Evolutionary conservation across 1,140 invertebrate genomes (phyloP), one percentile per base, ranked within the genome.

Genomic region (Drosophila erecta): DNA sequence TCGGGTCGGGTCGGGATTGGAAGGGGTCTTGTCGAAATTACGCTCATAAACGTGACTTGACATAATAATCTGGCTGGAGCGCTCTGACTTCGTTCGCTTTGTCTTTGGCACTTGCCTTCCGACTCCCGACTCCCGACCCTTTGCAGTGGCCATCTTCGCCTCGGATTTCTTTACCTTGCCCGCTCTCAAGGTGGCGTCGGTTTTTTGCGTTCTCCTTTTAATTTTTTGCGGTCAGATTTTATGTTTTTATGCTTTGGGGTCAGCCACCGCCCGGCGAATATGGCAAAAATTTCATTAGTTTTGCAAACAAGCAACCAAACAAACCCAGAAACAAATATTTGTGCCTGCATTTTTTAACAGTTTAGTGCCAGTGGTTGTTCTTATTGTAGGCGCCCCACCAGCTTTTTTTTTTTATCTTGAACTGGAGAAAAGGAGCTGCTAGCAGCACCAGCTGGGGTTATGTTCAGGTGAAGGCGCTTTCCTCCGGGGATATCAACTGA

Each of bases 31-130:
- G 86, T 85, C 87, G 86, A 90, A 90, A 90, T 90, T 90, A 87
- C 86, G 87, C 81, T 90, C 81, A 86, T 81, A 90, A 90, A 90
- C 86, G 86, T 90, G 86, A 90, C 86, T 90, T 90, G 86, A 90
- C 86, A 90, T 90, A 90, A 90, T 90, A 90, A 90, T 90, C 86
- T 90, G 80, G 81, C 80, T 83, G 76, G 62, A 64, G 55, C 66
- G 72, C 70, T 81, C 43, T 55, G 65, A 69, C 73, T 79, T 74
- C 67, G 81, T 61, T 61, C 81, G 83, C 83, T 65, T 86, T 86
- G 81, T 87, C 75, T 87, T 81, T 73, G 77, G 47, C 56, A 53
- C 62, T 56, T 64, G 20, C 61, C 40, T 67, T 78, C 58, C 58
- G 56, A 67, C 59, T 66, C 69, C 58, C 58, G 56, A 67, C 59